Percentiles rank a stretch among this genome's conserved stretches.
Evolutionary conservation across 2,888 invertebrate species (phyloP).

Genomic region (Zelleria hepariella): DNA sequence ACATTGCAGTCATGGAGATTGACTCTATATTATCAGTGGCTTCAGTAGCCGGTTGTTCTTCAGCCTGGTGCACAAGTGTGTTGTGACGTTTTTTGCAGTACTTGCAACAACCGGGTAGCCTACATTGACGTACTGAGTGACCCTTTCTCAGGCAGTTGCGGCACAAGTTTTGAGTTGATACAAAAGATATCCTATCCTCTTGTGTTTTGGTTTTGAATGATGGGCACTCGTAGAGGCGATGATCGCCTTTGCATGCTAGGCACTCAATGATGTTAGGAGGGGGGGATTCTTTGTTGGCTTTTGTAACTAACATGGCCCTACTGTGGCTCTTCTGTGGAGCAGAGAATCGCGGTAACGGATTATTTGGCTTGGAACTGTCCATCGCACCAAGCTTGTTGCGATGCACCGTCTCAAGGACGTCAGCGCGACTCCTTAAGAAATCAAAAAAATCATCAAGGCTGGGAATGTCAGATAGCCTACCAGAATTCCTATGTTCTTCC

Average conservation of each 20-base stretch:
- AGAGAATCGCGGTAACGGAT: too few species aligned
- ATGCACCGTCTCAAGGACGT: conserved; percentile 4
- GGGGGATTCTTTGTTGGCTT: not conserved
- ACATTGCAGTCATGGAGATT: not conserved
- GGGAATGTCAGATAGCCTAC: not conserved
- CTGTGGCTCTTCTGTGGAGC: not conserved
- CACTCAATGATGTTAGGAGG: not conserved
- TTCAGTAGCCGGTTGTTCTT: not conserved
- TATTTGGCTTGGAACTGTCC: not conserved
- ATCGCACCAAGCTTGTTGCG: not conserved
- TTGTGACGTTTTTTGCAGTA: conserved; percentile 1
- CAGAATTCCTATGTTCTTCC: not conserved
- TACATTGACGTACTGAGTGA: too few species aligned
- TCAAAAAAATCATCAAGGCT: not conserved
- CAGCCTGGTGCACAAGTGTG: not conserved
- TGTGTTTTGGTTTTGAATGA: not conserved
- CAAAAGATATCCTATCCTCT: too few species aligned
- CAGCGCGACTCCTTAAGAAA: conserved; percentile 4
- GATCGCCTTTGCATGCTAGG: not conserved
- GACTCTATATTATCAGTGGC: too few species aligned
- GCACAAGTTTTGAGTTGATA: too few species aligned
- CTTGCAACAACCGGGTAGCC: too few species aligned
- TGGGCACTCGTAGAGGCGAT: not conserved
- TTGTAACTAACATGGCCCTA: not conserved
- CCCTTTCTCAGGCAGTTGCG: too few species aligned